Conservation (phyloP, 2,888 invertebrate species). For the Nemoura dubitans region DNA sequence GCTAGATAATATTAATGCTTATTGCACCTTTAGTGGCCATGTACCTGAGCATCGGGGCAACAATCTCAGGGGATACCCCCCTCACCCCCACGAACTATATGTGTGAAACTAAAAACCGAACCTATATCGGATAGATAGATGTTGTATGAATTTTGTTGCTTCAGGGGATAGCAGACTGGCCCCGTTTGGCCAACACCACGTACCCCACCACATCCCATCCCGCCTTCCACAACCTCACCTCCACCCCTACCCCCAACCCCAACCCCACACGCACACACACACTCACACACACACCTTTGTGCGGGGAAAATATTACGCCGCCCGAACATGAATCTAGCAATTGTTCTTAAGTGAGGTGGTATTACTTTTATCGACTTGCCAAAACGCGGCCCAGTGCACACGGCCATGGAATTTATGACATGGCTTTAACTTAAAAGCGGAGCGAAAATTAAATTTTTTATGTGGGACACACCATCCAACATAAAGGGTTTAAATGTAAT, state of each 20-base stretch:
- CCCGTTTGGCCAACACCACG: neutral
- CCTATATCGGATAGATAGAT: slow-evolving; percentile 35
- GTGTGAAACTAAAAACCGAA: slow-evolving; percentile 14
- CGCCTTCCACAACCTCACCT: neutral
- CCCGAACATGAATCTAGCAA: neutral
- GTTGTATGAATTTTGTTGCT: slow-evolving; percentile 37
- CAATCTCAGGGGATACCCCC: slow-evolving; percentile 8
- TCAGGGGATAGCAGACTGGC: neutral
- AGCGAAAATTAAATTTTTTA: neutral
- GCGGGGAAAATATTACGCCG: neutral
- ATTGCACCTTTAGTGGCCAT: slow-evolving; percentile 37
- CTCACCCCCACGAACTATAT: neutral
- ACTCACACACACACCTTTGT: neutral
- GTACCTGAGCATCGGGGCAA: neutral
- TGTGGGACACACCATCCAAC: neutral
- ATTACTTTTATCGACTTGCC: neutral
- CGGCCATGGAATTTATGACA: neutral
- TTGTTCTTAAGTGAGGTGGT: slow-evolving; percentile 5
- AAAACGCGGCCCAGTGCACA: neutral
- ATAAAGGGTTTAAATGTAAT: neutral
- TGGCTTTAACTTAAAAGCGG: slow-evolving; percentile 5
- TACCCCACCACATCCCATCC: neutral
- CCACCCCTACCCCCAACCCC: neutral
- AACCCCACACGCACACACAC: neutral
- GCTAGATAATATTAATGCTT: slow-evolving; percentile 40